A percentile compares a stretch with the other conserved stretches of the same genome.
Evolutionary conservation across 2,113 vertebrate species (phyloP).

Genomic region (Entomyzon cyanotis): DNA sequence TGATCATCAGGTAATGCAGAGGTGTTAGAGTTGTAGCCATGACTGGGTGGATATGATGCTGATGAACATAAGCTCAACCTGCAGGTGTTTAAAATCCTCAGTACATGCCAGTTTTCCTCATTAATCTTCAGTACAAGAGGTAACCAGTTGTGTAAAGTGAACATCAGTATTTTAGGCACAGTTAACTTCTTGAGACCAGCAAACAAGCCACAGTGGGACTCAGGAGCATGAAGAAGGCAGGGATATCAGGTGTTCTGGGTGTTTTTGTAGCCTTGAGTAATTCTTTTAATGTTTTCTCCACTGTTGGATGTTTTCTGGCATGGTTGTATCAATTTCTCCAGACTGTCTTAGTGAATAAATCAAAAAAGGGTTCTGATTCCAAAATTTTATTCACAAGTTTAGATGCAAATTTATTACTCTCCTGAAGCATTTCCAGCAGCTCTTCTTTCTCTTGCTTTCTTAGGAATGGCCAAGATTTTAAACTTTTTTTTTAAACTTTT

Average conservation of each 20-base stretch:
- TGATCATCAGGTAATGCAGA: not conserved
- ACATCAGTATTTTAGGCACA: not conserved
- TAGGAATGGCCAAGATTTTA: not conserved
- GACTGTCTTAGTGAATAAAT: not conserved
- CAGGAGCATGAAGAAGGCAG: not conserved
- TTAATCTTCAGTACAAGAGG: not conserved
- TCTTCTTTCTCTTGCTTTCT: not conserved
- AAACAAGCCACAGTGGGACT: not conserved
- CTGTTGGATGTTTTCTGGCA: not conserved
- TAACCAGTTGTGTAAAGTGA: slow-evolving; percentile 2
- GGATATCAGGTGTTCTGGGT: accelerated
- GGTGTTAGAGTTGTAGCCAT: not conserved
- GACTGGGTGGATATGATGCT: not conserved
- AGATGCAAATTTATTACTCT: not conserved
- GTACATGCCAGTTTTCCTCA: not conserved
- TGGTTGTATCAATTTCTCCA: not conserved
- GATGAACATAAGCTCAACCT: not conserved
- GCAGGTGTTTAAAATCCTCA: not conserved
- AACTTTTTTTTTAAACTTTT: no score
- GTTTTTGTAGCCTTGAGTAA: not conserved
- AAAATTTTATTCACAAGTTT: not conserved
- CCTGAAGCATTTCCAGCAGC: not conserved
- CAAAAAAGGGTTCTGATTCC: not conserved
- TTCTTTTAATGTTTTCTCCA: not conserved
- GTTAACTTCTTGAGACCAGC: not conserved